These are phyloP conservation scores for Taeniopygia guttata DNA, from an alignment of 2,797 vertebrate species.

Conservation along the genomic window DNA sequence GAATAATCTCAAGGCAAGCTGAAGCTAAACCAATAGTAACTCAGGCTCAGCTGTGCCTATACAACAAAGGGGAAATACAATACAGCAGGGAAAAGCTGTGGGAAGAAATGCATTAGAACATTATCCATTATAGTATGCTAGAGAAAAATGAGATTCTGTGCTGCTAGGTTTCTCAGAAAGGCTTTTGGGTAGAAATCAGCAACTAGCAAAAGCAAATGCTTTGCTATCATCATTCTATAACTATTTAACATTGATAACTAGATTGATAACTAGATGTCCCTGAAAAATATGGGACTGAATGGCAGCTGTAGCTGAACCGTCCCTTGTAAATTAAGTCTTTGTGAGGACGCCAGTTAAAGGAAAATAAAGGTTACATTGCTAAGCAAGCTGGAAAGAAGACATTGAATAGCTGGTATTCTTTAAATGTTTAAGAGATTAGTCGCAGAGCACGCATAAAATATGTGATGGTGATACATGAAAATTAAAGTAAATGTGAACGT, in stretches of 20 bases:
- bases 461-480: background rate
- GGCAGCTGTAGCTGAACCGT: background rate
- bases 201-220: background rate
- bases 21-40: constrained; percentile 51
- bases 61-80: constrained; percentile 59
- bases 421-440: background rate
- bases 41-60: constrained; percentile 49
- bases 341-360: constrained; percentile 29
- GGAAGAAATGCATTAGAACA: constrained; percentile 1
- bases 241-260: background rate
- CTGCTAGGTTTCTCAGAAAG: background rate
- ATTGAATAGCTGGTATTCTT: background rate
- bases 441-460: background rate
- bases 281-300: background rate
- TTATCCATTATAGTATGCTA: constrained; percentile 22
- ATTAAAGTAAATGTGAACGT: background rate
- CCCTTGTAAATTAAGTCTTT: constrained; percentile 22
- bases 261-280: background rate
- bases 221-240: background rate
- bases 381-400: background rate
- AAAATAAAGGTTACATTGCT: constrained; percentile 12
- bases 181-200: constrained; percentile 23
- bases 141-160: constrained; percentile 3
- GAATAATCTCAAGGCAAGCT: constrained; percentile 54
- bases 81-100: constrained; percentile 11